These are phyloP conservation scores for Pogonophryne albipinna DNA, from an alignment of 2,797 vertebrate genomes.

Conservation along the genomic window DNA sequence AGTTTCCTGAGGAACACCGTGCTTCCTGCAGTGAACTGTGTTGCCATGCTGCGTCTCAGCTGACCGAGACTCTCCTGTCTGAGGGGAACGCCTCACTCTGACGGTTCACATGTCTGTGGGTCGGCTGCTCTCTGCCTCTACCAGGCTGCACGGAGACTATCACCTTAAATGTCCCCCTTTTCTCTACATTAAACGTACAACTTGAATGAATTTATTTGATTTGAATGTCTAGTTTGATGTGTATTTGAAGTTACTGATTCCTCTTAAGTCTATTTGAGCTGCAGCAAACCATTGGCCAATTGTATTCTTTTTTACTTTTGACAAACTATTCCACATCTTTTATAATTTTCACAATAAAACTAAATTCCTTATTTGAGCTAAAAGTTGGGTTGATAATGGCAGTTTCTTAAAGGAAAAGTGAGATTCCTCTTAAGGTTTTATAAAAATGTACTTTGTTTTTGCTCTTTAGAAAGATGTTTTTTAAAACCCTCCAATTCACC, in stretches of 20 bases:
- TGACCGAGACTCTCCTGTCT: slow-evolving; percentile 39
- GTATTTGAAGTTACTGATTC: background rate
- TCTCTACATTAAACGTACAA: background rate
- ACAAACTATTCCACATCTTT: background rate
- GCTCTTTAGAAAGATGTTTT: background rate
- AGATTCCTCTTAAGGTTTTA: background rate
- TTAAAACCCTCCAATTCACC: background rate
- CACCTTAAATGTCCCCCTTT: background rate
- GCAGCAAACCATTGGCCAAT: background rate
- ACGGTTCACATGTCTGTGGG: slow-evolving; percentile 23
- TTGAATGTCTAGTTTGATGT: background rate
- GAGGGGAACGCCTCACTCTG: background rate
- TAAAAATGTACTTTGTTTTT: background rate
- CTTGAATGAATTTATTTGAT: too few species aligned
- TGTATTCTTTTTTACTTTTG: background rate
- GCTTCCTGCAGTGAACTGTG: slow-evolving; percentile 36
- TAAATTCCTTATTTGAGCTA: background rate
- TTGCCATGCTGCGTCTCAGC: slow-evolving; percentile 55
- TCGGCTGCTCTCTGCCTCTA: too few species aligned
- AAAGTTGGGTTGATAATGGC: background rate
- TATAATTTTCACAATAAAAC: background rate
- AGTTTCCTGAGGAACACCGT: slow-evolving; percentile 59
- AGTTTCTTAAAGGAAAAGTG: background rate
- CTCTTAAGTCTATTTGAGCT: background rate
- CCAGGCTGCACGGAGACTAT: background rate